Evolutionary conservation across 2,797 vertebrate genomes (phyloP).

Genomic region (Crocodylus rhombifer): DNA sequence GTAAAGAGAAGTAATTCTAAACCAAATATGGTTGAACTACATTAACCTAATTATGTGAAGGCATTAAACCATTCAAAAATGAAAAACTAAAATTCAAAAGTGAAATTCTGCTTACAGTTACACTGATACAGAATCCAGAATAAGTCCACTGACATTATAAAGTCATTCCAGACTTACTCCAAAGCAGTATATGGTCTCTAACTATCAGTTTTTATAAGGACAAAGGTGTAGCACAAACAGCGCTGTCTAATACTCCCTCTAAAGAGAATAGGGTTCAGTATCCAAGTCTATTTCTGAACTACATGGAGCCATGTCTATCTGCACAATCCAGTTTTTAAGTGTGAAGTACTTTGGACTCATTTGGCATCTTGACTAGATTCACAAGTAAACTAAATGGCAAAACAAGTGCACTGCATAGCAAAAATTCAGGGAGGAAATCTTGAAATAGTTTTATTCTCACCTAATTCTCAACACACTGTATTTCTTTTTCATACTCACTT

Average conservation of each 20-base stretch:
- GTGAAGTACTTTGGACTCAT: neutral
- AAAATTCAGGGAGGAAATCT: neutral
- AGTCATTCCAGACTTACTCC: constrained; percentile 51
- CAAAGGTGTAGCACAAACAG: constrained; percentile 13
- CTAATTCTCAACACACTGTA: neutral
- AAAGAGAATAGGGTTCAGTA: neutral
- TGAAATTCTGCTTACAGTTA: constrained; percentile 41
- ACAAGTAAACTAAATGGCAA: neutral
- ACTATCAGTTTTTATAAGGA: constrained; percentile 25
- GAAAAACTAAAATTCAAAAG: too few species aligned
- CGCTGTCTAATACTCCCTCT: neutral
- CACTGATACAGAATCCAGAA: constrained; percentile 35
- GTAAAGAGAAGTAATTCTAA: too few species aligned
- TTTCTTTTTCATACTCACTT: neutral
- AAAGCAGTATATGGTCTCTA: constrained; percentile 46
- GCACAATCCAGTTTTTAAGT: neutral
- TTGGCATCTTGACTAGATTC: neutral
- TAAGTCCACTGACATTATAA: constrained; percentile 52
- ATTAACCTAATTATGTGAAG: too few species aligned
- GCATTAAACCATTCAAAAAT: too few species aligned
- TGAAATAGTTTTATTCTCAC: neutral
- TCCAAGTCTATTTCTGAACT: neutral
- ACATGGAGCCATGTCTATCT: neutral
- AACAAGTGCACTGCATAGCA: neutral
- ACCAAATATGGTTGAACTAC: too few species aligned